A percentile compares a stretch with the other conserved stretches of the same genome.
phyloP scores from a whole-genome alignment of 1,140 invertebrate species.

The Drosophila elegans region DNA sequence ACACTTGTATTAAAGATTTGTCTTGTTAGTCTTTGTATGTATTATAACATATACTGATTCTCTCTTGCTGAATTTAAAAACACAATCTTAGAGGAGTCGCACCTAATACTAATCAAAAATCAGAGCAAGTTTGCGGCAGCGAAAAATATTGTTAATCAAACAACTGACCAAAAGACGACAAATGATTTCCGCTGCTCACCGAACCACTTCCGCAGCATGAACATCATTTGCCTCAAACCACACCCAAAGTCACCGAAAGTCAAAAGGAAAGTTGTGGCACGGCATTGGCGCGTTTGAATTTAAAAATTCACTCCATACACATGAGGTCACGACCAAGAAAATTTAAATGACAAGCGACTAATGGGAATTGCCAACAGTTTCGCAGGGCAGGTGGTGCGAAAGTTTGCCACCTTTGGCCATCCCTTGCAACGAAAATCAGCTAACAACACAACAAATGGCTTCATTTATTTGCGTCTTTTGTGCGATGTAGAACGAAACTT shows the following conservation, averaged over 20 bases:
- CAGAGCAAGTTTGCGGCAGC: neutral
- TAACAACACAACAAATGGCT: slow-evolving; percentile 81
- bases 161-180: slow-evolving; percentile 70
- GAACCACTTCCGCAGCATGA: slow-evolving; percentile 73
- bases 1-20: too few species aligned
- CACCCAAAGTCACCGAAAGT: slow-evolving; percentile 14
- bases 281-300: slow-evolving; percentile 51
- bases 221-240: slow-evolving; percentile 47
- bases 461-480: slow-evolving; percentile 83
- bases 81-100: too few species aligned
- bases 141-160: slow-evolving; percentile 53
- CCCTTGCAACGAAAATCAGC: slow-evolving; percentile 75
- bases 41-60: too few species aligned
- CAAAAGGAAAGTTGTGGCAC: slow-evolving; percentile 6
- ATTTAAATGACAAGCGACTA: slow-evolving; percentile 83
- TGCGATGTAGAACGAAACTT: slow-evolving; percentile 66
- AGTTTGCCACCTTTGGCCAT: slow-evolving; percentile 46
- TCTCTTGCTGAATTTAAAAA: too few species aligned
- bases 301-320: slow-evolving; percentile 50
- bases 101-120: slow-evolving; percentile 23
- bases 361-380: slow-evolving; percentile 81
- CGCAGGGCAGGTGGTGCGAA: slow-evolving; percentile 54
- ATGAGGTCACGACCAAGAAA: slow-evolving; percentile 31
- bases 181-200: slow-evolving; percentile 74
- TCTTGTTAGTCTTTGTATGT: too few species aligned